phyloP scores from a whole-genome alignment of 2,888 invertebrate species.

The Hybos culiciformis region DNA sequence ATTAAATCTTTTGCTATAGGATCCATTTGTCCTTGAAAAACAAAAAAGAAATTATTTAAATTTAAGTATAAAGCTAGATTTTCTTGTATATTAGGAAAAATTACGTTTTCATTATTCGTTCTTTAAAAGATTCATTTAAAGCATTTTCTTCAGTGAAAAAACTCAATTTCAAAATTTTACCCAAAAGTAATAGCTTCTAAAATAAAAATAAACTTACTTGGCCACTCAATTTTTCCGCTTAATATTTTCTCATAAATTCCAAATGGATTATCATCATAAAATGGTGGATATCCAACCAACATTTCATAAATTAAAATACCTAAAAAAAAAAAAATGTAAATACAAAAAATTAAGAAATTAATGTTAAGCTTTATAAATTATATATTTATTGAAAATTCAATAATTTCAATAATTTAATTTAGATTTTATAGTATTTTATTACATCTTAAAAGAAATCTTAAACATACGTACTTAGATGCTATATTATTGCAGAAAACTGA shows the following conservation, averaged over 20 bases:
- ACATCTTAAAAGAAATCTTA: too few relatives aligned
- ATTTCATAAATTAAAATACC: constrained; percentile 85
- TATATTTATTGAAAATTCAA: neutral
- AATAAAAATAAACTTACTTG: too few relatives aligned
- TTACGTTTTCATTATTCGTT: too few relatives aligned
- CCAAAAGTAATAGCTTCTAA: too few relatives aligned
- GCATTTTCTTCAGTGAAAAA: too few relatives aligned
- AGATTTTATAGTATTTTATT: too few relatives aligned
- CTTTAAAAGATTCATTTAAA: too few relatives aligned
- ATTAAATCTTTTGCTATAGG: constrained; percentile 90
- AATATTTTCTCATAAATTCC: constrained; percentile 95
- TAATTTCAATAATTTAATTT: neutral
- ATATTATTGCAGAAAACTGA: neutral
- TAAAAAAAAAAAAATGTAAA: constrained; percentile 38
- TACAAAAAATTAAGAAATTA: neutral
- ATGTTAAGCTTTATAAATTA: neutral
- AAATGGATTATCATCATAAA: constrained; percentile 92
- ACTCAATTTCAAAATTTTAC: too few relatives aligned
- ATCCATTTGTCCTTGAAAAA: constrained; percentile 81
- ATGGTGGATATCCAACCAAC: constrained; percentile 87
- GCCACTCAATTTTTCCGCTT: constrained; percentile 91
- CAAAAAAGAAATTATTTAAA: too few relatives aligned
- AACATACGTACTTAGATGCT: too few relatives aligned
- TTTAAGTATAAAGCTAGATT: too few relatives aligned
- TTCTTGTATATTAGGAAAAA: too few relatives aligned